Base-by-base conservation (phyloP, 2,797 vertebrate genomes). In the Apogon talboti region DNA sequence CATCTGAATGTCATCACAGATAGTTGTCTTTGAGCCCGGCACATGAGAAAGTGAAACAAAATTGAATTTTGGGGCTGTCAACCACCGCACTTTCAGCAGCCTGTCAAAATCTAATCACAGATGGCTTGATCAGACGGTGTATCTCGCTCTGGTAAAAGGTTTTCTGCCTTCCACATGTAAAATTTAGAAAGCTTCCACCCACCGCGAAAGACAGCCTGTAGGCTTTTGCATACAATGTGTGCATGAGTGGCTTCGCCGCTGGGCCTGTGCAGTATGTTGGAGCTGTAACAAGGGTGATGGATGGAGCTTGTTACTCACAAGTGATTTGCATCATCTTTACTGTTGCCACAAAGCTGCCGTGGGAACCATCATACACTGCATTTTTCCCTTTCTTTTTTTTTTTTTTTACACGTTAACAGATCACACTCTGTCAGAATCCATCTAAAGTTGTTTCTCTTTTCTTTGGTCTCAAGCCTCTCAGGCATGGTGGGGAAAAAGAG, bases 291-390 rank as follows among this genome's bases (percentile, higher is more conserved):
- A 81, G 83, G 78, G 60, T 91, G 88, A 92, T 92, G 89, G 90
- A 93, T 92, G 83, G 79, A 78, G 79, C 76, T 81, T 86, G 83
- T 88, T 88, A 73, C 76, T 83, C 85, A 79, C 75, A 66, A 76
- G 73, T 85, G 78, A 90, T 93, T 87, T 92, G 81, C 88, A 91
- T 92, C 83, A 91, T 90, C 75, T 85, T 86, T 63, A 75, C 69
- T 42, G 61, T 74, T 86, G 75, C 79, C 56, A 58, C 62, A 55
- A 74, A 73, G 69, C 71, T 76, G 76, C 70, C 16, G 11, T 38
- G 60, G 53, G 74, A 83, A 59, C 69, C 71, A 19, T 62, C 67
- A 51, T 59, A 51, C 71, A 79, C 21, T 19, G 19, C 8, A 3
- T 55, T 53, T 59, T 63, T 57, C 41, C 52, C 11, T 42, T 59